Percentiles rank a stretch among this genome's conserved stretches.
These are phyloP conservation scores for Acinonyx jubatus DNA, from an alignment of 2,113 vertebrate species.

Conservation along the genomic window DNA sequence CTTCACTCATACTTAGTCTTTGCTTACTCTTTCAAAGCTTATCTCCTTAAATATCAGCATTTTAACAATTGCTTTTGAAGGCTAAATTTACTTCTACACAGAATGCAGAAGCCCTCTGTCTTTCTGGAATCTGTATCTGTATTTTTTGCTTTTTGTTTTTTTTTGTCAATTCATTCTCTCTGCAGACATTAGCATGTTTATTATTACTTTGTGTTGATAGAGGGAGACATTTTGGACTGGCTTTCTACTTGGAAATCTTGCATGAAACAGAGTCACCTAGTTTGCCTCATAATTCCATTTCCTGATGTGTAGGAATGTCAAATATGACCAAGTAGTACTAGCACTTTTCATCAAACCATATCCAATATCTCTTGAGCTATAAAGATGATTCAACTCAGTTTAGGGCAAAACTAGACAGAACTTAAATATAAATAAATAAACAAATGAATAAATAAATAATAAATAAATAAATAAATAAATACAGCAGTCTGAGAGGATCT, in stretches of 20 bases:
- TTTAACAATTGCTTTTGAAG: neutral
- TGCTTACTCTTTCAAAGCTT: neutral
- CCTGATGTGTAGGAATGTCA: neutral
- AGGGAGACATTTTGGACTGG: neutral
- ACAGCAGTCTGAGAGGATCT: neutral
- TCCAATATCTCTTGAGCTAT: neutral
- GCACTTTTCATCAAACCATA: neutral
- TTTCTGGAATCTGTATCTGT: neutral
- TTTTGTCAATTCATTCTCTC: neutral
- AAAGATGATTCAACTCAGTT: neutral
- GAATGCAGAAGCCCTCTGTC: neutral
- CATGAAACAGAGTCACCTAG: neutral
- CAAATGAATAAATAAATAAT: too few relatives aligned
- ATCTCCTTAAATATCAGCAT: neutral
- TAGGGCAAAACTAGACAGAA: neutral
- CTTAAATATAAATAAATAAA: neutral
- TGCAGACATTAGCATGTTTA: neutral
- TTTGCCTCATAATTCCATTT: neutral
- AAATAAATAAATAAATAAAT: neutral
- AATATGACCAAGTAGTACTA: neutral
- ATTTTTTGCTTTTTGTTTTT: neutral
- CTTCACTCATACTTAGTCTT: neutral
- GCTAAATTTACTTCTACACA: neutral
- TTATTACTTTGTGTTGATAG: neutral
- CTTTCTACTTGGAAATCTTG: neutral